These are phyloP conservation scores for Apis cerana DNA, from an alignment of 1,140 invertebrate genomes.

Conservation along the genomic window DNA sequence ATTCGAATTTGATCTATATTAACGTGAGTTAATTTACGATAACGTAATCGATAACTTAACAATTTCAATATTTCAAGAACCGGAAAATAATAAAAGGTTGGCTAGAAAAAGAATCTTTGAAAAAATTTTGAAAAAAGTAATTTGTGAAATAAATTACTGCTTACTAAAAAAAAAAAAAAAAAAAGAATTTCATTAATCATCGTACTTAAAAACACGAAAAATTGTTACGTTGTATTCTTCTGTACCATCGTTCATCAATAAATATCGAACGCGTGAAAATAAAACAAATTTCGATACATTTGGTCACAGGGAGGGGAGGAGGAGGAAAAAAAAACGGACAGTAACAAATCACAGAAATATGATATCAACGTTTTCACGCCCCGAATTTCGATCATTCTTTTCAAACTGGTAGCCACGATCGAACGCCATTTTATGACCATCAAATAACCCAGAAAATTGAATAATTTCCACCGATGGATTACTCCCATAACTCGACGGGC, in stretches of 20 bases:
- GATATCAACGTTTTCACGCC: background rate
- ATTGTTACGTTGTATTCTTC: too few relatives aligned
- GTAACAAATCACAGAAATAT: background rate
- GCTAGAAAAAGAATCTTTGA: too few relatives aligned
- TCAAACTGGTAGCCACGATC: background rate
- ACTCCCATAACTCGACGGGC: background rate
- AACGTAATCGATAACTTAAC: too few relatives aligned
- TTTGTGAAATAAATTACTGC: too few relatives aligned
- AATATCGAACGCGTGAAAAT: background rate
- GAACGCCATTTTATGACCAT: background rate
- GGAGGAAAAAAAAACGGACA: background rate
- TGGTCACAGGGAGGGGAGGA: background rate
- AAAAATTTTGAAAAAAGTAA: too few relatives aligned
- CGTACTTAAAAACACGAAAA: too few relatives aligned
- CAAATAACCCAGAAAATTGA: background rate
- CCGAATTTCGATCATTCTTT: background rate
- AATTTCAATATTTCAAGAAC: too few relatives aligned
- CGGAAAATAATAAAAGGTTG: too few relatives aligned
- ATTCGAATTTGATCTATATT: background rate
- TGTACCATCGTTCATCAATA: background rate
- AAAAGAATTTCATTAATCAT: too few relatives aligned
- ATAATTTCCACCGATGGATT: conserved; percentile 9
- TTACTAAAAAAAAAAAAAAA: too few relatives aligned
- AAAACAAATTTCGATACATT: background rate
- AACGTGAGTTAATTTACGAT: background rate